Evolutionary conservation across 2,113 vertebrate genomes (phyloP).

Genomic region (Lamprotornis superbus): DNA sequence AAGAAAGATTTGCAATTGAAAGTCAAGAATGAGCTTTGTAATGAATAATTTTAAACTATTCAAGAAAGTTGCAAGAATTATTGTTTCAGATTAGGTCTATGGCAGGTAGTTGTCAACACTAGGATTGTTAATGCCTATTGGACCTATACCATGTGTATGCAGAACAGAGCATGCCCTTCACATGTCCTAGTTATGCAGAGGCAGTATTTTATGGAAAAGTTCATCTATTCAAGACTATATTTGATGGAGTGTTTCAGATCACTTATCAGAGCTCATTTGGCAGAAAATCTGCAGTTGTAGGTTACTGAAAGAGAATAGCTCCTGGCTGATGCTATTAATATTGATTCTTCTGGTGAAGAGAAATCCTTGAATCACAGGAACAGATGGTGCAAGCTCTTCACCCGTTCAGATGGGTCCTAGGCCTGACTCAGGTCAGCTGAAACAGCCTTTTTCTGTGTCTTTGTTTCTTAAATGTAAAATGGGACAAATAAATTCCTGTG

Average conservation of each 20-base stretch:
- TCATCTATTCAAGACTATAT: background rate
- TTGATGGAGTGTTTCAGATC: background rate
- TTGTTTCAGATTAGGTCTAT: background rate
- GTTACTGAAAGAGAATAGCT: background rate
- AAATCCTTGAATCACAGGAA: background rate
- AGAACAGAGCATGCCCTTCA: background rate
- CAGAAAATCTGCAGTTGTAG: background rate
- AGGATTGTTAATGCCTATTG: background rate
- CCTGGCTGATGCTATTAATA: background rate
- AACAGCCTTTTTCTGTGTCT: background rate
- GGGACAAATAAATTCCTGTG: background rate
- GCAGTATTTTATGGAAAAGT: background rate
- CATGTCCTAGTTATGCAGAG: background rate
- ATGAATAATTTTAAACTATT: background rate
- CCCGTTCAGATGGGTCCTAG: background rate
- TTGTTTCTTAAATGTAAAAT: background rate
- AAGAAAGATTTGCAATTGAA: background rate
- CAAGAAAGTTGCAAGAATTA: background rate
- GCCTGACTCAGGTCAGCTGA: background rate
- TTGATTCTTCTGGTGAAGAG: background rate
- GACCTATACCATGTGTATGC: background rate
- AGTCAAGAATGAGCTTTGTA: background rate
- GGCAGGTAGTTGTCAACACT: background rate
- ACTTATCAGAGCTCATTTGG: background rate
- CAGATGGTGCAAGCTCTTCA: background rate